A percentile compares a stretch with the other conserved stretches of the same genome.
phyloP scores from a whole-genome alignment of 2,113 vertebrate genomes.

The Cheilinus undulatus region DNA sequence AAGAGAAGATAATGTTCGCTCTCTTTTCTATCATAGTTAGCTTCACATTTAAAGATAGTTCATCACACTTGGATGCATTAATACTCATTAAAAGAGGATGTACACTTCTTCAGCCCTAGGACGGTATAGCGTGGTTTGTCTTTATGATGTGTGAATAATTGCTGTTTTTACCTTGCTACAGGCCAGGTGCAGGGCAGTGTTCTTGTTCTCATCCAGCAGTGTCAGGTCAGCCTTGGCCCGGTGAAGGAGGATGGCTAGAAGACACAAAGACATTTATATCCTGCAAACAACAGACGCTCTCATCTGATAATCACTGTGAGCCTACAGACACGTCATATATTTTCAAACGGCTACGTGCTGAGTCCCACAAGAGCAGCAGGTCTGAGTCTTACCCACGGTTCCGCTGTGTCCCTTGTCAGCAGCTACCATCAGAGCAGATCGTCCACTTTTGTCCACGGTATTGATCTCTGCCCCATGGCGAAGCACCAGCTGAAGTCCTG shows the following conservation, averaged over 20 bases:
- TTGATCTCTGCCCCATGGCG: slow-evolving; percentile 93
- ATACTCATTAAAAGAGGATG: background rate
- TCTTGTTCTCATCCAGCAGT: slow-evolving; percentile 95
- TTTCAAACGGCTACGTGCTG: background rate
- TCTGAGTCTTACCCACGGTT: slow-evolving; percentile 87
- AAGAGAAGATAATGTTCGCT: background rate
- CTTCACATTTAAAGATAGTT: background rate
- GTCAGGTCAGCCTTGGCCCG: slow-evolving; percentile 94
- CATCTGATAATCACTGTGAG: background rate
- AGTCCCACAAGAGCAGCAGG: background rate
- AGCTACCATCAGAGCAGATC: slow-evolving; percentile 94
- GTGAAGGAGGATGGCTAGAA: slow-evolving; percentile 92
- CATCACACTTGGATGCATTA: background rate
- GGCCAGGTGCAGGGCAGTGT: slow-evolving; percentile 98
- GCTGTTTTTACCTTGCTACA: slow-evolving; percentile 90
- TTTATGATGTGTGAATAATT: background rate
- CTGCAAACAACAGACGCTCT: background rate
- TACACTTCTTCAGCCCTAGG: background rate
- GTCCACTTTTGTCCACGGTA: slow-evolving; percentile 88
- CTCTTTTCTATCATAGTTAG: background rate
- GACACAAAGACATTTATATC: slow-evolving; percentile 26
- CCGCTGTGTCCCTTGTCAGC: slow-evolving; percentile 93
- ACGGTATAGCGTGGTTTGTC: background rate
- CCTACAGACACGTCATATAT: background rate
- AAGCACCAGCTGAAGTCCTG: slow-evolving; percentile 93